Evolutionary conservation across 1,140 invertebrate species (phyloP).

Genomic region (Mesaphorura yosii): DNA sequence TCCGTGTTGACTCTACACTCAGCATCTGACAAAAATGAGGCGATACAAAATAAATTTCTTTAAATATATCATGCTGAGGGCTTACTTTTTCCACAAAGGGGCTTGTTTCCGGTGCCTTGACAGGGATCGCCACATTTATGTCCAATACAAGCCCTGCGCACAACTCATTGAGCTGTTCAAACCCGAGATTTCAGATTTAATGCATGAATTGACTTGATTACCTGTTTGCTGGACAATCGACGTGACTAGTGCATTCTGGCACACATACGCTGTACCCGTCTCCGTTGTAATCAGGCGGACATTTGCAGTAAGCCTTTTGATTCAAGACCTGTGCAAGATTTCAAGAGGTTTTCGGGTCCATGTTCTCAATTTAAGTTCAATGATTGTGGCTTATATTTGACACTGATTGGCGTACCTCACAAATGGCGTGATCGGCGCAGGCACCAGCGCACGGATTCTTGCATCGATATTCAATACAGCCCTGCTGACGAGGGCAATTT

Average conservation of each 20-base stretch:
- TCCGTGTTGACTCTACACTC: too few species aligned
- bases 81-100: too few species aligned
- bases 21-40: too few species aligned
- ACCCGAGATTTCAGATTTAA: background rate
- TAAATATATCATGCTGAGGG: too few species aligned
- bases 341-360: background rate
- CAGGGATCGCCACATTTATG: conserved; percentile 69
- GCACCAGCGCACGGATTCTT: conserved; percentile 33
- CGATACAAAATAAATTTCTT: too few species aligned
- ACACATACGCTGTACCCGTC: conserved; percentile 34
- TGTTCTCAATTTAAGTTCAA: background rate
- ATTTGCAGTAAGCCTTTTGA: conserved; percentile 9
- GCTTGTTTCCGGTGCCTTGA: too few species aligned
- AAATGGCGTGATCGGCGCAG: conserved; percentile 33
- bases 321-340: background rate
- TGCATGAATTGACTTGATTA: conserved; percentile 1
- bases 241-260: conserved; percentile 35
- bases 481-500: conserved; percentile 31
- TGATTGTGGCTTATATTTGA: background rate
- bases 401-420: conserved; percentile 24
- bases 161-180: conserved; percentile 1
- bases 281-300: conserved; percentile 22
- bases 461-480: conserved; percentile 35
- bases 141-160: conserved; percentile 50
- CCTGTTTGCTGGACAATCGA: conserved; percentile 35